Conservation (phyloP, 1,140 invertebrate species). For the Cardiocondyla obscurior region DNA sequence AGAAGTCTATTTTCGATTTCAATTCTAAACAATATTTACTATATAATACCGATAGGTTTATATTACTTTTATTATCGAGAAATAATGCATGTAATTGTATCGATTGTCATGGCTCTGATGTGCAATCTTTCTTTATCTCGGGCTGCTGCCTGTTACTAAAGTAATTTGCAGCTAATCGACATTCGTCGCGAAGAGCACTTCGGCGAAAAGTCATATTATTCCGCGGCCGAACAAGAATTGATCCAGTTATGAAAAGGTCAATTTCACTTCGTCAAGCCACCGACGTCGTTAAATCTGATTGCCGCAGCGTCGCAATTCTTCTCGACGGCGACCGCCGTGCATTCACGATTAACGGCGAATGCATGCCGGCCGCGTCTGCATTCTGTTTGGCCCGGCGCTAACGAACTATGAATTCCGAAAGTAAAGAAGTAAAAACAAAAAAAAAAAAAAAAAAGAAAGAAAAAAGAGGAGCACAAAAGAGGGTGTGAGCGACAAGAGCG, state of each 20-base stretch:
- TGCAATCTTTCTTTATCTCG: not conserved
- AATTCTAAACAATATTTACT: too few species aligned
- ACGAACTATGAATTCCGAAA: constrained; percentile 78
- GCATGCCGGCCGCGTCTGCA: constrained; percentile 56
- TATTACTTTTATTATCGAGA: not conserved
- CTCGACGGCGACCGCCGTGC: not conserved
- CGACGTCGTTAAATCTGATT: constrained; percentile 36
- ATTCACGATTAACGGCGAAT: constrained; percentile 35
- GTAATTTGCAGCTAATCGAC: constrained; percentile 17
- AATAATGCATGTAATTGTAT: not conserved
- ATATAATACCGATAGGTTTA: too few species aligned
- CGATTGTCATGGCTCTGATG: not conserved
- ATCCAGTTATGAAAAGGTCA: constrained; percentile 38
- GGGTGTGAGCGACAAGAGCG: not conserved
- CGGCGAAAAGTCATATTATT: not conserved
- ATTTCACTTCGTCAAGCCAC: constrained; percentile 3
- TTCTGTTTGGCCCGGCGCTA: constrained; percentile 67
- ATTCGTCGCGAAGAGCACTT: not conserved
- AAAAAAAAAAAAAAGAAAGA: too few species aligned
- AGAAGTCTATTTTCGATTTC: not conserved
- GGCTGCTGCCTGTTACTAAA: not conserved
- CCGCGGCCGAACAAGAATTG: not conserved
- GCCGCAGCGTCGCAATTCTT: constrained; percentile 27
- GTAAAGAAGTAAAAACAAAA: constrained; percentile 64
- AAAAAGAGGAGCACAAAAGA: constrained; percentile 37